A percentile compares a stretch with the other conserved stretches of the same genome.
Conservation (phyloP, 2,888 invertebrate species). For the Drosophila koepferae region DNA sequence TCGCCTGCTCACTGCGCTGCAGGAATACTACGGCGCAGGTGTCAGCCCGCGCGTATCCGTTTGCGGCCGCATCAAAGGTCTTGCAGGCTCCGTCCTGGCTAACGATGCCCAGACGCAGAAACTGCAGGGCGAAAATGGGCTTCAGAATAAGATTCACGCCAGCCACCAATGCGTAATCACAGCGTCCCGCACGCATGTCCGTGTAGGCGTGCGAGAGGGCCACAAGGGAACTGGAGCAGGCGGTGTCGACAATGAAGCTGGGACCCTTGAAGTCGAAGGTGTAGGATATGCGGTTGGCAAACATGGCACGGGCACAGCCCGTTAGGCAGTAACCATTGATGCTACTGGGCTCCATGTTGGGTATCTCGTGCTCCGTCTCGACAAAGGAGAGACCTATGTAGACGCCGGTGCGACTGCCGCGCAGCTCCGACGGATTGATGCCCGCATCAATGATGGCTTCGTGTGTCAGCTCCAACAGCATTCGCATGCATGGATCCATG, state of each 20-base stretch:
- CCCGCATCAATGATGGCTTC: slow-evolving; percentile 96
- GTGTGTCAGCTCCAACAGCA: slow-evolving; percentile 95
- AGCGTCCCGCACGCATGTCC: slow-evolving; percentile 93
- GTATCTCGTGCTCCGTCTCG: slow-evolving; percentile 96
- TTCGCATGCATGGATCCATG: slow-evolving; percentile 96
- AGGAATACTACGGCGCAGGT: slow-evolving; percentile 93
- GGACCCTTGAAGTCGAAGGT: slow-evolving; percentile 98
- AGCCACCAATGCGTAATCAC: slow-evolving; percentile 97
- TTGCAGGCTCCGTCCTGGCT: slow-evolving; percentile 94
- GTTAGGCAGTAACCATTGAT: slow-evolving; percentile 96
- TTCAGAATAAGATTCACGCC: slow-evolving; percentile 96
- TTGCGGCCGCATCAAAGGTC: slow-evolving; percentile 96
- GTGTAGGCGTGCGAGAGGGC: slow-evolving; percentile 94
- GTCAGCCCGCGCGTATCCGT: slow-evolving; percentile 97
- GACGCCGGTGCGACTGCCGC: slow-evolving; percentile 96
- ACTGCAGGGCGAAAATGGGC: slow-evolving; percentile 96
- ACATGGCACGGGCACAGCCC: slow-evolving; percentile 98
- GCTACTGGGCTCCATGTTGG: slow-evolving; percentile 92
- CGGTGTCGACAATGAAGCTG: slow-evolving; percentile 98
- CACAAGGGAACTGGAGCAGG: slow-evolving; percentile 97
- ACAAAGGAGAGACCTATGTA: slow-evolving; percentile 96
- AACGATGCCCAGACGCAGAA: slow-evolving; percentile 96
- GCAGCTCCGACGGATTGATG: slow-evolving; percentile 92
- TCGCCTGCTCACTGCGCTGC: slow-evolving; percentile 91
- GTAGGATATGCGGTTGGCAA: slow-evolving; percentile 97